Conservation (phyloP, 1,140 invertebrate genomes). For the Agrypnia vestita region DNA sequence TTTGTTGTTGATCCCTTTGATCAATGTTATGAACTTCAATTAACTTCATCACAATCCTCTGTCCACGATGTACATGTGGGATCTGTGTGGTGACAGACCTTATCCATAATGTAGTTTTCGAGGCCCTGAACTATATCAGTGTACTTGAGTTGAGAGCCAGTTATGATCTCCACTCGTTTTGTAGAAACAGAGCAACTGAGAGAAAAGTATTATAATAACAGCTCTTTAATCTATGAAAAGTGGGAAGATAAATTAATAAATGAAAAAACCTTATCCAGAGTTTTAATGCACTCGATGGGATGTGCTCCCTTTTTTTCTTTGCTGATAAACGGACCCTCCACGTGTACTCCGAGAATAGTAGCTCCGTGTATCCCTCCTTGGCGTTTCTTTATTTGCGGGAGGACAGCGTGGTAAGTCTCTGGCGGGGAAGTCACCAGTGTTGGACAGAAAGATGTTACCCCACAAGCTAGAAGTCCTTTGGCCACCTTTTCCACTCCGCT, state of each 20-base stretch:
- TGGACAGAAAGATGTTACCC: slow-evolving; percentile 98
- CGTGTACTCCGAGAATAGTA: slow-evolving; percentile 88
- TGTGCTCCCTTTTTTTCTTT: slow-evolving; percentile 95
- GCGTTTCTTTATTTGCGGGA: slow-evolving; percentile 80
- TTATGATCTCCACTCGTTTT: too few species aligned
- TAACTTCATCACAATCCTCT: too few species aligned
- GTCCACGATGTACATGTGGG: too few species aligned
- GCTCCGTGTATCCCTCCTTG: slow-evolving; percentile 81
- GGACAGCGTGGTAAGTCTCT: slow-evolving; percentile 85
- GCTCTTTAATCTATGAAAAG: too few species aligned
- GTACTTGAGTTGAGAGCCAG: too few species aligned
- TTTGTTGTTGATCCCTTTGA: too few species aligned
- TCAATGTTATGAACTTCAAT: too few species aligned
- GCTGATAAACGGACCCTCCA: slow-evolving; percentile 98
- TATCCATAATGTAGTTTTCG: too few species aligned
- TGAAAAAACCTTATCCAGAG: slow-evolving; percentile 77
- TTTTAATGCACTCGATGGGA: slow-evolving; percentile 81
- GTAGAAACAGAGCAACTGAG: too few species aligned
- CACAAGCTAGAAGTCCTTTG: slow-evolving; percentile 84
- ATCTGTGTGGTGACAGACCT: too few species aligned
- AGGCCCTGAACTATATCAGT: too few species aligned
- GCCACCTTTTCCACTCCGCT: slow-evolving; percentile 86
- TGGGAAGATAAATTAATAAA: neutral
- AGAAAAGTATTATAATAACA: too few species aligned
- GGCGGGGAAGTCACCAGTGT: slow-evolving; percentile 93